Evolutionary conservation across 2,888 invertebrate genomes (phyloP), one percentile per base, ranked within the genome.

Genomic region (Mechanitis messenoides): DNA sequence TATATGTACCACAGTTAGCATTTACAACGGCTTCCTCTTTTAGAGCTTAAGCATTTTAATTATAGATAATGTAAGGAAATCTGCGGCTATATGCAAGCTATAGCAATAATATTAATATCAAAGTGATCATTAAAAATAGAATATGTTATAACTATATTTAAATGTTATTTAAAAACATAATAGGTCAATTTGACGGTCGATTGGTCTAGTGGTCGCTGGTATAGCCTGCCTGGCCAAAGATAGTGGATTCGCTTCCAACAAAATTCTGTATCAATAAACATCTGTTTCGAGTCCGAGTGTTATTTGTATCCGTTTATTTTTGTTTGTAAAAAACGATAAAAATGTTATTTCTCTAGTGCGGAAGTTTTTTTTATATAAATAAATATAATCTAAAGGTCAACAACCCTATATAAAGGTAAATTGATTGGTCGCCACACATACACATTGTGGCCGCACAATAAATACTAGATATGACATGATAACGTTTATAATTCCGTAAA

Each of bases 1-100:
- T 80, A 76, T 78, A 78, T 78, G 77, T 78, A 80, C 71, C 71
- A 77, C 72, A 73, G 74, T 79, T 78, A 75, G 73, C 73, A 73
- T 75, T 68, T 63, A 38, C 38, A 35, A 50, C 20, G 57, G 57
- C 57, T 58, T 55, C 54, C 35, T 61, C 38, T 61, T 57, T 47
- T 55, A 54, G 33, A 20, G 47, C 33, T 58, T 57, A 58, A 60
- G 65, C 61, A 64, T 66, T 62, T 66, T 60, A 66, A 66, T 62
- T 62, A 60, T 60, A 54, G 62, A 62, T 61, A 62, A 64, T 66
- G 59, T 31, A 38, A 56, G 56, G 60, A 47, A 46, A 54, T 9
- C 42, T 42, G 42, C 38, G 35, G 4, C 33, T 20, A 20, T 35
- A 55, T 50, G 50, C 50, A 31, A 20, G 9, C 9, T 42, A 42